Conservation (phyloP, 2,113 vertebrate genomes). For the Rhynchomys soricoides region DNA sequence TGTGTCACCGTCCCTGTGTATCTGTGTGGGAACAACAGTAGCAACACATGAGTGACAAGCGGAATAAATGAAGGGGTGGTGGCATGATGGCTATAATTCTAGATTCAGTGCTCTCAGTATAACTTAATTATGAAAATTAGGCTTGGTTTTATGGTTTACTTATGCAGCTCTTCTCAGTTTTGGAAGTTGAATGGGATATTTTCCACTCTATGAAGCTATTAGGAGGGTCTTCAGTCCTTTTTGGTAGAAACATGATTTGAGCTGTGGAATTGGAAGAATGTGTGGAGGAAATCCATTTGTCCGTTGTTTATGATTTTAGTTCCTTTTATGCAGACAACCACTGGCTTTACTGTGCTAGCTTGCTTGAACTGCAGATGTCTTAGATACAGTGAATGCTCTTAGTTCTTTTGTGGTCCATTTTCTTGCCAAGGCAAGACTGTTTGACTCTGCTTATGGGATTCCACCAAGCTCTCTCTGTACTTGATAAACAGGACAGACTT, state of each 20-base stretch:
- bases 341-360: not conserved
- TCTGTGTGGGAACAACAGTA: not conserved
- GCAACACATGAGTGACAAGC: not conserved
- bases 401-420: conserved; percentile 34
- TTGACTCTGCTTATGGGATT: not conserved
- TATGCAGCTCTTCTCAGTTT: conserved; percentile 46
- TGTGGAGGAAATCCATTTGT: conserved; percentile 30
- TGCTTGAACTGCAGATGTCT: conserved; percentile 22
- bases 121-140: conserved; percentile 57
- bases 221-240: not conserved
- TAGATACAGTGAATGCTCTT: not conserved
- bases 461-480: conserved; percentile 14
- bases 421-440: conserved; percentile 34
- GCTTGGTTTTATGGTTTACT: conserved; percentile 43
- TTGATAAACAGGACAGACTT: conserved; percentile 27
- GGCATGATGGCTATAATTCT: conserved; percentile 33
- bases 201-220: conserved; percentile 15
- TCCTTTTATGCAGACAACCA: conserved; percentile 39
- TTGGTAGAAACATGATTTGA: conserved; percentile 52
- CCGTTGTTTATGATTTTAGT: conserved; percentile 53
- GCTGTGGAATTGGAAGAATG: conserved; percentile 14
- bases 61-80: conserved; percentile 22
- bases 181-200: conserved; percentile 53
- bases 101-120: conserved; percentile 13
- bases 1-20: not conserved